Evolutionary conservation across 2,797 vertebrate genomes (phyloP), one percentile per base, ranked within the genome.

Genomic region (Protosalanx chinensis): DNA sequence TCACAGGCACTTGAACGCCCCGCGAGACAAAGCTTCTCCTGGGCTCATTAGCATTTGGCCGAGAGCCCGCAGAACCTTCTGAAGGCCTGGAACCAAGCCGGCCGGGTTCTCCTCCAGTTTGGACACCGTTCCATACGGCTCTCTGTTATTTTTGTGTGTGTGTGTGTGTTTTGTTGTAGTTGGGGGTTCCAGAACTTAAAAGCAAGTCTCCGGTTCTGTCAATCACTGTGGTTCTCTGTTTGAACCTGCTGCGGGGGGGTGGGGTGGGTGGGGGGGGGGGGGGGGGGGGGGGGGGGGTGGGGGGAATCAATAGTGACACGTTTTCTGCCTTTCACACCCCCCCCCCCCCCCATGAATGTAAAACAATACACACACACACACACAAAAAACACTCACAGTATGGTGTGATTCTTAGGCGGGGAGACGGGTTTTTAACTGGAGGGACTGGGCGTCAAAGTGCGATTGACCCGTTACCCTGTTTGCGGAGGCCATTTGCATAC

Each of bases 21-120:
- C 81, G 79, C 64, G 86, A 91, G 88, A 91, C 91, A 91, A 92
- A 92, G 84, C 86, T 85, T 86, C 85, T 85, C 89, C 87, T 86
- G 88, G 88, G 86, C 88, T 91, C 88, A 87, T 91, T 92, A 91
- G 87, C 89, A 89, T 91, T 92, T 91, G 90, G 90, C 90, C 81
- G 78, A 76, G 81, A 86, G 89, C 88, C 87, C 86, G 87, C 77
- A 72, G 88, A 87, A 91, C 84, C 82, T 89, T 90, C 87, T 89
- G 84, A 91, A 90, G 82, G 78, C 81, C 86, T 91, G 90, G 89
- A 91, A 74, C 68, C 53, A 78, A 81, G 90, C 89, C 86, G 80
- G 76, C 70, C 5, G 37, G 7, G 86, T 81, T 82, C 72, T 77
- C 88, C 86, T 88, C 79, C 75, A 84, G 83, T 88, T 88, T 88